Conservation (phyloP, 2,888 invertebrate species). For the Ennomos erosarius region DNA sequence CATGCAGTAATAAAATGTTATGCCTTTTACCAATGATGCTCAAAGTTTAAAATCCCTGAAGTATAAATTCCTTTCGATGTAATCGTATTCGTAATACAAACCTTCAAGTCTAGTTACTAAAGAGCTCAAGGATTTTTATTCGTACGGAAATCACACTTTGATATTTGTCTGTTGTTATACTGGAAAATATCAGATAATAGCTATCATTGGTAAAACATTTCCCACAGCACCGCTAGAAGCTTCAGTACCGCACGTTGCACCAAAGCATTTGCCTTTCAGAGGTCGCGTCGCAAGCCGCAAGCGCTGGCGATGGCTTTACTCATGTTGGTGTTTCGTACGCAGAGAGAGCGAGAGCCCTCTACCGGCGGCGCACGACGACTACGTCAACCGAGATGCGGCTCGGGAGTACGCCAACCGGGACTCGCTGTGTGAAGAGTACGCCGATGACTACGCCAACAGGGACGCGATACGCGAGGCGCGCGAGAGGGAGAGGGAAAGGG, state of each 20-base stretch:
- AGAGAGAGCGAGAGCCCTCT: constrained; percentile 81
- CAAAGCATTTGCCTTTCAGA: constrained; percentile 31
- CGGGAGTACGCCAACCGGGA: constrained; percentile 79
- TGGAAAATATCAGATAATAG: not conserved
- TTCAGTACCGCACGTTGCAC: constrained; percentile 42
- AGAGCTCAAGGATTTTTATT: too few relatives aligned
- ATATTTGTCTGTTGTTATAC: too few relatives aligned
- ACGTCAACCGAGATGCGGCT: constrained; percentile 77
- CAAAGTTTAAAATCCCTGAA: too few relatives aligned
- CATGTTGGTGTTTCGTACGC: constrained; percentile 82
- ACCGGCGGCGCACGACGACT: constrained; percentile 74
- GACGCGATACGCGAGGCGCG: constrained; percentile 81
- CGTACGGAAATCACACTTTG: too few relatives aligned
- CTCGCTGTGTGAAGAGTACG: constrained; percentile 78
- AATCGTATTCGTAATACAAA: too few relatives aligned
- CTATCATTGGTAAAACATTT: not conserved
- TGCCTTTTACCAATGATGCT: too few relatives aligned
- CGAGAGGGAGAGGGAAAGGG: constrained; percentile 68
- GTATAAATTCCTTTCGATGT: too few relatives aligned
- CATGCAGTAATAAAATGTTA: too few relatives aligned
- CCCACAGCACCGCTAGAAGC: constrained; percentile 20
- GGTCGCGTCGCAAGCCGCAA: constrained; percentile 51
- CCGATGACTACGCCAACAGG: constrained; percentile 81
- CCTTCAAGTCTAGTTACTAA: too few relatives aligned
- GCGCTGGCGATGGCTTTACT: constrained; percentile 75